A percentile compares a stretch with the other conserved stretches of the same genome.
These are phyloP conservation scores for Tautogolabrus adspersus DNA, from an alignment of 2,113 vertebrate genomes.

Conservation along the genomic window DNA sequence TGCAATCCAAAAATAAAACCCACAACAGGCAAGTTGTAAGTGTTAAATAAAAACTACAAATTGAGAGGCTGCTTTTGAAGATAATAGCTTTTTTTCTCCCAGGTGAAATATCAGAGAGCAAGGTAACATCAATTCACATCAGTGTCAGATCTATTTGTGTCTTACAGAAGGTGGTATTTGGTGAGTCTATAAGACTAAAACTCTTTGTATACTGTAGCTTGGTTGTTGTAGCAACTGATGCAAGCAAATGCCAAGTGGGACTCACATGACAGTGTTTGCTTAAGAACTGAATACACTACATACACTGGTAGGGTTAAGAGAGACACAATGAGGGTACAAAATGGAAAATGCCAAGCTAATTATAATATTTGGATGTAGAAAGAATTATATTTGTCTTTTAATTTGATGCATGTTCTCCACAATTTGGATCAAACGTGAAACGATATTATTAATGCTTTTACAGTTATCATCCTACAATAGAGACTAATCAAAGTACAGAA, in stretches of 20 bases:
- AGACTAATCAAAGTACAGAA: no score
- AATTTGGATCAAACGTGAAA: no score
- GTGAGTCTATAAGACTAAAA: not conserved
- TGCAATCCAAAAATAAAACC: not conserved
- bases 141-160: conserved; percentile 30
- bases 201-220: conserved; percentile 21
- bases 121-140: conserved; percentile 14
- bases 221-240: not conserved
- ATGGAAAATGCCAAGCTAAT: not conserved
- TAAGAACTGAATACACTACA: conserved; percentile 2
- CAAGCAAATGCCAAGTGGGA: conserved; percentile 6
- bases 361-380: no score
- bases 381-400: no score
- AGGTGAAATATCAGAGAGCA: conserved; percentile 8
- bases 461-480: no score
- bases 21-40: not conserved
- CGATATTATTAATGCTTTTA: no score
- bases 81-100: not conserved
- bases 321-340: not conserved
- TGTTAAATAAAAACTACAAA: conserved; percentile 13
- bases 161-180: conserved; percentile 10
- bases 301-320: not conserved
- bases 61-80: conserved; percentile 11
- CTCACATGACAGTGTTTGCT: not conserved
- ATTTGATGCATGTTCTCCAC: no score